Evolutionary conservation across 2,888 invertebrate species (phyloP), one percentile per base, ranked within the genome.

Genomic region (Germaria angustata): DNA sequence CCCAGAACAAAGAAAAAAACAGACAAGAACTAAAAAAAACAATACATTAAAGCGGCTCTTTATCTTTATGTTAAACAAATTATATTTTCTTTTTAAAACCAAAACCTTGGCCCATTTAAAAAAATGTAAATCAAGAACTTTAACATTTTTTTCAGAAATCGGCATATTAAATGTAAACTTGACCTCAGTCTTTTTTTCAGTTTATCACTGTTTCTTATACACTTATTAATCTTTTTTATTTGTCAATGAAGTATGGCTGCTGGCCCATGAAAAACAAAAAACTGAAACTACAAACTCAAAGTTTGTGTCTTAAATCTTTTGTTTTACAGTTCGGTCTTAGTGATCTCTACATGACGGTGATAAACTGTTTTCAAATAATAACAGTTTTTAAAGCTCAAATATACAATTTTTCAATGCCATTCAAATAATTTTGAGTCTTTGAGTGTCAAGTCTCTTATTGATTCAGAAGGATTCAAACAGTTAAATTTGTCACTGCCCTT

Each of bases 81-180:
- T 5, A 28, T 28, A 6, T 6, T 28, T 36, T 71, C 46, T 57
- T 32, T 46, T 22, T 17, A 44, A 55, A 6, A 36, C n/a, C n/a
- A 0, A 66, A 72, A 63, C 81, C 81, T 78, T 81, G 81, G 53
- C 63, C 73, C 24, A 68, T 78, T 69, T 78, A 17, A 22, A 36
- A 73, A 55, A 73, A 55, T 73, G 78, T 73, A 78, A 81, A 81
- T 77, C 72, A 81, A 81, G 68, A 78, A 81, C 68, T 63, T 61
- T 39, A 77, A 61, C 22, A n/a, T n/a, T n/a, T n/a, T n/a, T n/a
- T n/a, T n/a, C n/a, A n/a, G n/a, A n/a, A n/a, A 77, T 71, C 59
- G 46, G 51, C 51, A 17, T 69, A 65, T 17, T 66, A 41, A 46
- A 76, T 66, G 61, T 68, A 72, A 81, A 77, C 81, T 77, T 77